Conservation (phyloP, 2,797 vertebrate genomes). For the Brotogeris chrysoptera region DNA sequence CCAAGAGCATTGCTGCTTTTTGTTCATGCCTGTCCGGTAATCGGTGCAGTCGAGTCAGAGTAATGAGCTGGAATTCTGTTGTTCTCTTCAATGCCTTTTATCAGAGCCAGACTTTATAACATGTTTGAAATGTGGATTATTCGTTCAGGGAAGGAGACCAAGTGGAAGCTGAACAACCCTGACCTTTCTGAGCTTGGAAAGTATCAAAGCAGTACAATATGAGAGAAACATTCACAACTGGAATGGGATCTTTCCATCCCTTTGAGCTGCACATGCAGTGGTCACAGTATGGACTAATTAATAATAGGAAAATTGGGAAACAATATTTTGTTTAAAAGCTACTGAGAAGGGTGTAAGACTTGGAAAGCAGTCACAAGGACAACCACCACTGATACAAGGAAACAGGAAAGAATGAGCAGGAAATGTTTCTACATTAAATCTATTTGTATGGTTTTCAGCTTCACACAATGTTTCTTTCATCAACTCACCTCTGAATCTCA, state of each 20-base stretch:
- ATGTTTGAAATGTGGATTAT: conserved; percentile 57
- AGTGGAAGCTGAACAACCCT: conserved; percentile 60
- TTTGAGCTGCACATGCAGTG: not conserved
- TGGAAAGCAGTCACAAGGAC: not conserved
- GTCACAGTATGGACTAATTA: not conserved
- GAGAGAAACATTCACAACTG: not conserved
- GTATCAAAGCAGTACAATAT: not conserved
- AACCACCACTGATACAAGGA: not conserved
- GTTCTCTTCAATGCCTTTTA: conserved; percentile 45
- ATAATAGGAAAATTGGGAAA: not conserved
- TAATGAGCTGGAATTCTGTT: conserved; percentile 44
- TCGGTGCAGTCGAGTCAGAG: conserved; percentile 51
- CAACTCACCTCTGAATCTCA: not conserved
- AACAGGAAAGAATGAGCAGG: not conserved
- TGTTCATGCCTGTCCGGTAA: conserved; percentile 44
- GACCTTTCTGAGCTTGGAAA: conserved; percentile 15
- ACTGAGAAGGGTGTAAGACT: not conserved
- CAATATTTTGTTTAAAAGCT: not conserved
- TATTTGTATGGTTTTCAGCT: not conserved
- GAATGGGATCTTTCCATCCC: not conserved
- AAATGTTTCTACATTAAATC: not conserved
- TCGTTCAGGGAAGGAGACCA: conserved; percentile 56
- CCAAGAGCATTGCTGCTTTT: conserved; percentile 51
- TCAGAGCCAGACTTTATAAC: conserved; percentile 50
- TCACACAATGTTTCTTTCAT: not conserved